Percentiles rank a stretch among this genome's conserved stretches.
Conservation (phyloP, 92 coral and sea anemone genomes). For the Epizoanthus ramosus region DNA sequence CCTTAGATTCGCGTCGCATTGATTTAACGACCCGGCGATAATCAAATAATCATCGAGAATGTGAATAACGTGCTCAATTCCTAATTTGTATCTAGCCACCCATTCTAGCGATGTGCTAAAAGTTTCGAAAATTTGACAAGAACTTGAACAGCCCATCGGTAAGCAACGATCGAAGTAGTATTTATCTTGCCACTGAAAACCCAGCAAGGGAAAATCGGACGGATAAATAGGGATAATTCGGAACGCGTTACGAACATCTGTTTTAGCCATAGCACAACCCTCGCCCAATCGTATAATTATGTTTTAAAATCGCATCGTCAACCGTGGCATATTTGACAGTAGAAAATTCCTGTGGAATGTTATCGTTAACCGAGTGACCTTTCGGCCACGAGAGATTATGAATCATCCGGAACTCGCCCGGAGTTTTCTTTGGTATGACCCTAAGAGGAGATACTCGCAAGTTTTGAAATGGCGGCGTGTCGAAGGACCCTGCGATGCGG, state of each 20-base stretch:
- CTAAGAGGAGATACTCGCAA: slow-evolving; percentile 5
- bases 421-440: slow-evolving; percentile 17
- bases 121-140: too few species aligned
- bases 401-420: slow-evolving; percentile 10
- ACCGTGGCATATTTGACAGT: slow-evolving; percentile 9
- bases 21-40: background rate
- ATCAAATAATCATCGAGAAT: slow-evolving; percentile 1
- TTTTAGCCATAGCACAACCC: too few species aligned
- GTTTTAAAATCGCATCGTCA: slow-evolving; percentile 1
- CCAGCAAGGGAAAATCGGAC: too few species aligned
- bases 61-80: too few species aligned
- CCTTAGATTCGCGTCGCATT: slow-evolving; percentile 10
- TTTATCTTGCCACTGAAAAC: too few species aligned
- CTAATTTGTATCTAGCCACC: too few species aligned
- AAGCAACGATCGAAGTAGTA: too few species aligned
- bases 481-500: slow-evolving; percentile 16
- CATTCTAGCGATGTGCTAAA: too few species aligned
- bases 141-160: too few species aligned
- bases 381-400: background rate
- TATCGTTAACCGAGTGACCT: slow-evolving; percentile 12
- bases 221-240: too few species aligned
- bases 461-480: background rate
- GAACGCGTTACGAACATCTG: too few species aligned
- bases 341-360: background rate
- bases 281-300: background rate